Evolutionary conservation across 2,113 vertebrate species (phyloP).

Genomic region (Macrotis lagotis): DNA sequence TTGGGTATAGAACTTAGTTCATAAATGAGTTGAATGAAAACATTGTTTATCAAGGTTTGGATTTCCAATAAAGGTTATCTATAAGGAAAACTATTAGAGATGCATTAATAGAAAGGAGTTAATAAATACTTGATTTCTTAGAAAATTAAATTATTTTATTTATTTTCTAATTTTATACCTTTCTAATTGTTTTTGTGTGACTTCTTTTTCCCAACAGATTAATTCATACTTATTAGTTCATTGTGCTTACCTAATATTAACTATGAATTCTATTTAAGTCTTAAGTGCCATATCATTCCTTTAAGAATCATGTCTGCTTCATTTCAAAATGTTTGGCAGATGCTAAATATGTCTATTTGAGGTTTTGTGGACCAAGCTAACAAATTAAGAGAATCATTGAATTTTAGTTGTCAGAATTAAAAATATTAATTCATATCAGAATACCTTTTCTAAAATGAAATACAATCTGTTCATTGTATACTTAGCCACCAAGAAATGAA

Average conservation of each 20-base stretch:
- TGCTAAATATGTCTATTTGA: conserved; percentile 56
- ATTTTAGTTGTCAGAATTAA: conserved; percentile 31
- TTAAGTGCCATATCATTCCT: conserved; percentile 34
- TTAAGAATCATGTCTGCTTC: conserved; percentile 42
- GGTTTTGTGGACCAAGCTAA: conserved; percentile 43
- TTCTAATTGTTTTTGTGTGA: background rate
- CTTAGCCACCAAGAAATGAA: conserved; percentile 17
- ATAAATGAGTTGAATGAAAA: background rate
- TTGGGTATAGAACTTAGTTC: background rate
- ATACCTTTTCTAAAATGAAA: background rate
- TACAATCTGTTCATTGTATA: conserved; percentile 8
- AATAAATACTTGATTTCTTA: background rate
- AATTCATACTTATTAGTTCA: background rate
- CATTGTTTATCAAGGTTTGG: background rate
- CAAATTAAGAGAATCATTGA: conserved; percentile 43
- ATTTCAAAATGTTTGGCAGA: conserved; percentile 55
- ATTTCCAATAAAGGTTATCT: background rate
- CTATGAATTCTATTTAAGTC: background rate
- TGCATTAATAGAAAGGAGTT: background rate
- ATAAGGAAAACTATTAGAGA: background rate
- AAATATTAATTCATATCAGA: background rate
- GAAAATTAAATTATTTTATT: background rate
- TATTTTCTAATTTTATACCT: background rate
- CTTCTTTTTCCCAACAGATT: background rate
- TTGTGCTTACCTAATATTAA: background rate